Conservation (phyloP, 2,888 invertebrate genomes). For the Meloe dianella region DNA sequence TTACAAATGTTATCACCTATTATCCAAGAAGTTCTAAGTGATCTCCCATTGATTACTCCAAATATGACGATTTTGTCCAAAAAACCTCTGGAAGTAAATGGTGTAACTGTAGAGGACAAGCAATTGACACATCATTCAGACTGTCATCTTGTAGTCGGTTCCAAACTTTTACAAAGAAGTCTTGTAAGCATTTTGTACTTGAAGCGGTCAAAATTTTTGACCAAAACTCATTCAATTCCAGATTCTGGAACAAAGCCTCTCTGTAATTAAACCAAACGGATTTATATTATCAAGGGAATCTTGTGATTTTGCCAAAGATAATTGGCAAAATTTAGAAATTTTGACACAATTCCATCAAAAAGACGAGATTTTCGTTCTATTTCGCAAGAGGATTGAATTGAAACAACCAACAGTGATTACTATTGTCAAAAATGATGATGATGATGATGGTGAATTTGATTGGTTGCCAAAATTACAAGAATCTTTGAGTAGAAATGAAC, state of each 20-base stretch:
- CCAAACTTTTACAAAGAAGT: slow-evolving; percentile 61
- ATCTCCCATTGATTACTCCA: slow-evolving; percentile 72
- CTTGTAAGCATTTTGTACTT: slow-evolving; percentile 51
- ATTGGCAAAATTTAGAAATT: not conserved
- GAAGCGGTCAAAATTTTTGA: not conserved
- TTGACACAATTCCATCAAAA: slow-evolving; percentile 55
- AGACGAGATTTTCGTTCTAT: slow-evolving; percentile 64
- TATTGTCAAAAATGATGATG: no score
- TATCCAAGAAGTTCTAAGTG: slow-evolving; percentile 66
- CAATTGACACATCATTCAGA: slow-evolving; percentile 59
- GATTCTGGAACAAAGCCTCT: slow-evolving; percentile 31
- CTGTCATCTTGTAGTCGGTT: slow-evolving; percentile 45
- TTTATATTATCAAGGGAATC: slow-evolving; percentile 69
- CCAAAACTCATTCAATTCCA: slow-evolving; percentile 23
- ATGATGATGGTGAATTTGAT: slow-evolving; percentile 58
- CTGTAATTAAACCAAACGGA: slow-evolving; percentile 61
- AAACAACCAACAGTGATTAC: slow-evolving; percentile 62
- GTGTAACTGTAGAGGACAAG: slow-evolving; percentile 68
- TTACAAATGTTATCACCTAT: slow-evolving; percentile 61
- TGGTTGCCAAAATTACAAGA: slow-evolving; percentile 63
- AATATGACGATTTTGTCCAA: slow-evolving; percentile 66
- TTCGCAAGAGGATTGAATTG: slow-evolving; percentile 57
- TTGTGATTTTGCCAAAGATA: not conserved
- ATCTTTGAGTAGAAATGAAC: slow-evolving; percentile 41
- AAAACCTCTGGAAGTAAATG: slow-evolving; percentile 60